phyloP scores from a whole-genome alignment of 2,888 invertebrate species.

The Mesorhabditis belari region DNA sequence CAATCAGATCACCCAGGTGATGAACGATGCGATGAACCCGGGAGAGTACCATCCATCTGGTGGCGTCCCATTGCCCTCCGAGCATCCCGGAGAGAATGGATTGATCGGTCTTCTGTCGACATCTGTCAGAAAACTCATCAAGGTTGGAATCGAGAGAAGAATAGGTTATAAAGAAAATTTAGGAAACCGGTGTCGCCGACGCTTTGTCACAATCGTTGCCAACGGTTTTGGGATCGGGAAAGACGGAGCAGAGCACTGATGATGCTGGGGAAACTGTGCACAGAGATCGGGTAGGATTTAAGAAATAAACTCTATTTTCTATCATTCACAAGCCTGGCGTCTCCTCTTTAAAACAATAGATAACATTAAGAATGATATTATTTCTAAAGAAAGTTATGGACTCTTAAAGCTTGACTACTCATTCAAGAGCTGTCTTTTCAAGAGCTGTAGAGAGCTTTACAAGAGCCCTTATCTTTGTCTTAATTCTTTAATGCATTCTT shows the following conservation, averaged over 20 bases:
- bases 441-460: too few relatives aligned
- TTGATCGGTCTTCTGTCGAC: conserved; percentile 50
- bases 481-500: too few relatives aligned
- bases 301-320: too few relatives aligned
- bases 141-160: conserved; percentile 38
- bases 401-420: too few relatives aligned
- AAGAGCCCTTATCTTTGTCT: too few relatives aligned
- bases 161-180: background rate
- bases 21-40: conserved; percentile 37
- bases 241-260: background rate
- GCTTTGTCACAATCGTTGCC: conserved; percentile 51
- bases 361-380: too few relatives aligned
- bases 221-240: conserved; percentile 35
- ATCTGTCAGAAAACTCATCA: conserved; percentile 50
- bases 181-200: conserved; percentile 48
- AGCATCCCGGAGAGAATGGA: conserved; percentile 51
- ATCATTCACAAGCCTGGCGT: too few relatives aligned
- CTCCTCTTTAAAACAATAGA: too few relatives aligned
- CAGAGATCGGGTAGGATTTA: conserved; percentile 16
- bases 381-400: too few relatives aligned
- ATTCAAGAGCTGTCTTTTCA: too few relatives aligned
- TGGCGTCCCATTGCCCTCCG: conserved; percentile 42
- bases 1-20: conserved; percentile 39
- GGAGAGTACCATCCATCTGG: conserved; percentile 32
- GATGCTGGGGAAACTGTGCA: conserved; percentile 6